Evolutionary conservation across 2,797 vertebrate genomes (phyloP), one percentile per base, ranked within the genome.

Genomic region (Decapterus maruadsi): DNA sequence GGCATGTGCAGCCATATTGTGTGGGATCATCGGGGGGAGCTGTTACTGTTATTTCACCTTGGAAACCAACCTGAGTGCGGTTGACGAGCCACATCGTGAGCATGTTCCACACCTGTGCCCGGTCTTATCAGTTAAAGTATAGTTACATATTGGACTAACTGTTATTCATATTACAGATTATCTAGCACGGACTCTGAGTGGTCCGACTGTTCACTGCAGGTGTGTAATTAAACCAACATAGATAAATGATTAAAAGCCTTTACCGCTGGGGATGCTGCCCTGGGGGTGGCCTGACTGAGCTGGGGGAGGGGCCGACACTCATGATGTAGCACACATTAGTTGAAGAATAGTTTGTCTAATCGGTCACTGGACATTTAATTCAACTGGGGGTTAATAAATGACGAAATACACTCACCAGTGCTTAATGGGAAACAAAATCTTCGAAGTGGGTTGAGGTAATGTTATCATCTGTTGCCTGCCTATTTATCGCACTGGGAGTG

Each of bases 81-180:
- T 51, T 38, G 9, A n/a, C n/a, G 29, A 38, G 36, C 40, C 38
- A 59, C n/a, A 20, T 11, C 6, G 0, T 13, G 34, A 36, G 3
- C 16, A 34, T n/a, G 9, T 19, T 56, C 19, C 8, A 36, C 9
- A 4, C 6, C 16, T 22, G 10, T 36, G 34, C 34, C 34, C 8
- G 1, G 50, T 22, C 11, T 26, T 6, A 16, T 22, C 8, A 46
- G 16, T 43, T 36, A 50, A 54, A 12, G 19, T 66, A 1, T 10
- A 17, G 31, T 58, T 6, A 22, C 14, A 1, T 38, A 64, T 75
- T 78, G 62, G 56, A 72, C 46, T 75, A 2, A 16, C 43, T 59
- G 43, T 40, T 69, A 42, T 66, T 70, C 59, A 48, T 16, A 60
- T 40, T 42, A 16, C 8, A 51, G 6, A 14, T 19, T 50, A 56